Percentiles rank a stretch among this genome's conserved stretches.
Evolutionary conservation across 2,113 vertebrate genomes (phyloP).

Genomic region (Hassar affinis): DNA sequence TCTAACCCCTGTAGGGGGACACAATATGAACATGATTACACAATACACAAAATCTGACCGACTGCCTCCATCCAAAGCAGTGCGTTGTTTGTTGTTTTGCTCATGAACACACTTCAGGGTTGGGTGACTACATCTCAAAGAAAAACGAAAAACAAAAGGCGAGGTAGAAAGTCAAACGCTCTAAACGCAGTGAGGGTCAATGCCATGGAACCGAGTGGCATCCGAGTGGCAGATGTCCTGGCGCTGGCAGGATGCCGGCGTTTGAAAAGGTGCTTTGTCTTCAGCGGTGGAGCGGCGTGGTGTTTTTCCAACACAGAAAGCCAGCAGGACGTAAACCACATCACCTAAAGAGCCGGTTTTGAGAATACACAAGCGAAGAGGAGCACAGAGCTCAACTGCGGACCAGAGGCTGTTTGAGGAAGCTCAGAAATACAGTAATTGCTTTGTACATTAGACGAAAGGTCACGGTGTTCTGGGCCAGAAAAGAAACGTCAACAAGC

Average conservation of each 20-base stretch:
- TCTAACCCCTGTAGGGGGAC: too few relatives aligned
- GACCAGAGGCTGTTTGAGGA: background rate
- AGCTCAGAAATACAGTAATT: conserved; percentile 4
- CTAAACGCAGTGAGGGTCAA: background rate
- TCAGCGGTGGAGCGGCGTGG: background rate
- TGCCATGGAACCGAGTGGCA: background rate
- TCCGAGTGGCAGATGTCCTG: conserved; percentile 14
- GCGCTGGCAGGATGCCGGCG: conserved; percentile 10
- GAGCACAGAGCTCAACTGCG: background rate
- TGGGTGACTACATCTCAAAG: conserved; percentile 12
- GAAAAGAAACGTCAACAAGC: background rate
- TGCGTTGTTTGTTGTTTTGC: too few relatives aligned
- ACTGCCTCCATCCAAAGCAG: background rate
- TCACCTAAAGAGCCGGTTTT: conserved; percentile 25
- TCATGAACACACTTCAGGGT: background rate
- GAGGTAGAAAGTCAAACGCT: background rate
- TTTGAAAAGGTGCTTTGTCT: conserved; percentile 7
- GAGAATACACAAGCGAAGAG: background rate
- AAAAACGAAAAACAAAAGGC: background rate
- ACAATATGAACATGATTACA: too few relatives aligned
- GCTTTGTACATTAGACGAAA: conserved; percentile 19
- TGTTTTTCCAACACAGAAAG: conserved; percentile 17
- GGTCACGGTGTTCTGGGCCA: background rate
- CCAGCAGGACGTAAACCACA: background rate
- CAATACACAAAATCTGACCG: background rate